Base-by-base conservation (phyloP, 2,888 invertebrate genomes). In the Dasysyrphus tricinctus region DNA sequence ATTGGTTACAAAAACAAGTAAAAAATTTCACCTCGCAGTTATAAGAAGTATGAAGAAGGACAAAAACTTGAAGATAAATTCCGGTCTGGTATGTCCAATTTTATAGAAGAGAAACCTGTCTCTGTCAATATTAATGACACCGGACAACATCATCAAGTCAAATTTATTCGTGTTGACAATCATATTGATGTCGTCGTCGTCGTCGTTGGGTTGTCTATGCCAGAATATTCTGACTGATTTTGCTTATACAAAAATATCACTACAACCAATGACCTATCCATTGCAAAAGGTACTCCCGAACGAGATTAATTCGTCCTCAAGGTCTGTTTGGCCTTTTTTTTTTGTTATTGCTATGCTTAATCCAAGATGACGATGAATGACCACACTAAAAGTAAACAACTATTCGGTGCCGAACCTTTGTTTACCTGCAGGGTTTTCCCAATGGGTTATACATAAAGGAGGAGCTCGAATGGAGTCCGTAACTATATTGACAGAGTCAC, bases 21-120 rank as follows among this genome's bases (percentile, higher is more conserved):
- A 59, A 59, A 37, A 51, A 19, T 32, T n/a, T 29, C 24, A 14
- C 8, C 8, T 39, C 12, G 7, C 0, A 14, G 42, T 19, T 12
- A n/a, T n/a, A n/a, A n/a, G n/a, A 7, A 19, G 12, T 11, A 32
- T 9, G 11, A 12, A 77, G 57, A 69, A 77, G 57, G 69, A 42
- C 42, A 70, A 70, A 61, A 78, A 70, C 70, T 78, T 61, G 70
- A 70, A 34, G 78, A 63, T 70, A 70, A 78, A 24, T 24, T 24
- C 70, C 63, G 44, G 44, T 44, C 44, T 29, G 32, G 63, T 44
- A 32, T 63, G 54, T 78, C 78, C 61, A 72, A 78, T 16, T 59
- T 44, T 5, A 6, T 42, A 8, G 6, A 16, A 63, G 56, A 49
- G 29, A 24, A 63, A 49, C 49, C n/a, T 16, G 77, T 42, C 19